Percentiles rank a stretch among this genome's conserved stretches.
Conservation (phyloP, 2,113 vertebrate species). For the Bujurquina vittata region DNA sequence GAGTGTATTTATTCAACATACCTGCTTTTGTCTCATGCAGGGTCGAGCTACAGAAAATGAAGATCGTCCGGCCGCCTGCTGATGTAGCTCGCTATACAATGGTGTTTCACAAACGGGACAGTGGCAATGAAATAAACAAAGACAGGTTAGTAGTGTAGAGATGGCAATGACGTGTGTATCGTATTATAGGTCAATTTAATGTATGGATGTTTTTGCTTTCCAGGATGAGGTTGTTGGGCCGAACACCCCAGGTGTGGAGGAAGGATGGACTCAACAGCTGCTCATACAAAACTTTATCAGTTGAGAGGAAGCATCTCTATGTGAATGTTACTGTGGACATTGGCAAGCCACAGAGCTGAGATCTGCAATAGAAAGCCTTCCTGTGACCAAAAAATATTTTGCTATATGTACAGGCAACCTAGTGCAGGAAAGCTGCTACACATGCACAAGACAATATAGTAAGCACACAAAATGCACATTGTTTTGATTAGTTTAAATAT, state of each 20-base stretch:
- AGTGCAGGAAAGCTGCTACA: background rate
- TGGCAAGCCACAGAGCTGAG: slow-evolving; percentile 69
- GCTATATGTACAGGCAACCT: slow-evolving; percentile 4
- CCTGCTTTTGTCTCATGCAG: slow-evolving; percentile 64
- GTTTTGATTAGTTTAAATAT: background rate
- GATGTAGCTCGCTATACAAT: slow-evolving; percentile 92
- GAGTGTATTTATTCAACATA: background rate
- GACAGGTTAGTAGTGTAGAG: slow-evolving; percentile 83
- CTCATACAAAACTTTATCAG: slow-evolving; percentile 84
- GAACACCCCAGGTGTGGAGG: slow-evolving; percentile 84
- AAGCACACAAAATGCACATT: slow-evolving; percentile 37
- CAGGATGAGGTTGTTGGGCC: slow-evolving; percentile 90
- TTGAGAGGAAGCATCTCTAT: slow-evolving; percentile 86
- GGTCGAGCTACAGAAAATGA: slow-evolving; percentile 91
- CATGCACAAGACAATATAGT: background rate
- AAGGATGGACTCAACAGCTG: slow-evolving; percentile 92
- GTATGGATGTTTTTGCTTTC: background rate
- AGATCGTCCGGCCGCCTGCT: slow-evolving; percentile 84
- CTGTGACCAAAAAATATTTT: slow-evolving; percentile 38
- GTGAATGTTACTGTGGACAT: slow-evolving; percentile 93
- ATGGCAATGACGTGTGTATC: background rate
- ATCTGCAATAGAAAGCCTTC: slow-evolving; percentile 8
- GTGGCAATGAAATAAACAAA: slow-evolving; percentile 88
- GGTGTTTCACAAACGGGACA: slow-evolving; percentile 94
- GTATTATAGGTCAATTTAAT: background rate